Evolutionary conservation across 2,888 invertebrate genomes (phyloP).

Genomic region (Oegoconia quadripuncta): DNA sequence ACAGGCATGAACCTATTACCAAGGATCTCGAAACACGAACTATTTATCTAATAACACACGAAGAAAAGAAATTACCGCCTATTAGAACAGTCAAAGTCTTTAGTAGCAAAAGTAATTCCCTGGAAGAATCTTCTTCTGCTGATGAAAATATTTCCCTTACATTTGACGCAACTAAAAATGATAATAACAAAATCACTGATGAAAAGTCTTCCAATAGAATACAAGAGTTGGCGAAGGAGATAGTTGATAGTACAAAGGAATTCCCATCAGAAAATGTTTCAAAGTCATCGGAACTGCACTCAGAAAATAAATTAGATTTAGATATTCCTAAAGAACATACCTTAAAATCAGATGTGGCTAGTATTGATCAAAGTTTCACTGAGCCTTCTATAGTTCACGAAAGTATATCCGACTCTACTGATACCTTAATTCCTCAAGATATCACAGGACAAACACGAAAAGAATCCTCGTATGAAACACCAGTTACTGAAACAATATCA

Average conservation of each 20-base stretch:
- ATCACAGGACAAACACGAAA: too few relatives aligned
- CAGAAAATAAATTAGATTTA: too few relatives aligned
- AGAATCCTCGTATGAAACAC: too few relatives aligned
- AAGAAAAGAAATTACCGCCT: constrained; percentile 83
- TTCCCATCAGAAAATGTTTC: constrained; percentile 4
- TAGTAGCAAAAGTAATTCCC: constrained; percentile 81
- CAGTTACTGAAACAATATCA: too few relatives aligned
- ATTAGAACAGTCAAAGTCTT: constrained; percentile 76
- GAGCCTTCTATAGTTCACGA: too few relatives aligned
- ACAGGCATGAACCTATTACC: constrained; percentile 43
- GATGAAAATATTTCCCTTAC: constrained; percentile 26
- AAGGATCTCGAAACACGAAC: constrained; percentile 60
- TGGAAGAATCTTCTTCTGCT: constrained; percentile 40
- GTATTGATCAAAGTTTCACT: too few relatives aligned
- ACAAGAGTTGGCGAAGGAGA: constrained; percentile 13
- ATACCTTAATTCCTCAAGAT: too few relatives aligned
- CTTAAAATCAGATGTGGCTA: too few relatives aligned
- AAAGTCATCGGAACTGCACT: too few relatives aligned
- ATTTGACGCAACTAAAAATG: constrained; percentile 23
- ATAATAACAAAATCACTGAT: constrained; percentile 41
- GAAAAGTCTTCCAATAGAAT: constrained; percentile 40
- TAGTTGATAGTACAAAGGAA: neutral
- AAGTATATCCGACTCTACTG: too few relatives aligned
- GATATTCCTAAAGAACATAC: too few relatives aligned
- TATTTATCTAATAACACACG: constrained; percentile 85